Evolutionary conservation across 2,113 vertebrate species (phyloP), one percentile per base, ranked within the genome.

Genomic region (Scatophagus argus): DNA sequence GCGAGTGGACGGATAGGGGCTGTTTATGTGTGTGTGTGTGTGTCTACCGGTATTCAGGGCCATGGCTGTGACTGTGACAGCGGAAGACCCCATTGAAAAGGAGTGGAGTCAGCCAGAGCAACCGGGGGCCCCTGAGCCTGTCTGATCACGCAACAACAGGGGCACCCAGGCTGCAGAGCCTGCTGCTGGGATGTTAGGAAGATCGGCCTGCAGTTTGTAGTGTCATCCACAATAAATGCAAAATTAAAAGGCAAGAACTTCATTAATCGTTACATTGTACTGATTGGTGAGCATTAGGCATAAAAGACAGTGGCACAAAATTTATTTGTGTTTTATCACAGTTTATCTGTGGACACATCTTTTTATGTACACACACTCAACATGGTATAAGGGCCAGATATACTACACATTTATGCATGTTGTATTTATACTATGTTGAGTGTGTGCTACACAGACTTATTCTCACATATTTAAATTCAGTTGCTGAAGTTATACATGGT

Each of bases 31-130:
- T 64, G 81, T 59, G n/a, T 39, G 44, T 81, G 76, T 73, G 75
- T 82, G 72, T 44, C 55, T 46, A 21, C 1, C 63, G 55, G 73
- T 70, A 88, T 84, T 70, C 79, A 84, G 83, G 70, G 47, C 84
- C 79, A 56, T 64, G 74, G 81, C 79, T 82, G 82, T 88, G 89
- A 92, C 90, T 86, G 76, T 82, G 79, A 88, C 87, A 88, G 85
- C 88, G 83, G 91, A 93, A 92, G 88, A 90, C 79, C 87, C 86
- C 76, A 86, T 77, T 92, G 82, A 91, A 91, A 85, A 88, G 84
- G 23, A 89, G 74, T 76, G 83, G 84, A 90, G 87, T 85, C 92
- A 91, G 87, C 84, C 87, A 73, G 59, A 67, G 84, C 55, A 23
- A 85, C 59, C 31, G 52, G 89, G 89, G 86, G 88, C 87, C 92